Conservation (phyloP, 2,888 invertebrate species). For the Oscheius sp. region DNA sequence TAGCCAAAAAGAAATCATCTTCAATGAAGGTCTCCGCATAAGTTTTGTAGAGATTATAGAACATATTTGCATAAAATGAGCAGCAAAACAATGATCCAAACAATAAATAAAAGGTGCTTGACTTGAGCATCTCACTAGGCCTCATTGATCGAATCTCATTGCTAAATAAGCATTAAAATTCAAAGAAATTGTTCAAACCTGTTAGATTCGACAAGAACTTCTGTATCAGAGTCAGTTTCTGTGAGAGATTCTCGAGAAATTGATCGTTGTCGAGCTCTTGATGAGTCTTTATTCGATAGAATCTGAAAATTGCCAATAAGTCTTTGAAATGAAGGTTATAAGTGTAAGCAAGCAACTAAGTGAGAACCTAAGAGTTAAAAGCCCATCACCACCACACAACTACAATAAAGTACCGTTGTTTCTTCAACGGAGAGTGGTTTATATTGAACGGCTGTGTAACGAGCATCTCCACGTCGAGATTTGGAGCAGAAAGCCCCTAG, state of each 20-base stretch:
- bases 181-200: too few species aligned
- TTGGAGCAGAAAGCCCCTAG: neutral
- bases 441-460: slow-evolving; percentile 23
- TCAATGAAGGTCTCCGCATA: slow-evolving; percentile 70
- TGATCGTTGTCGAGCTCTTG: neutral
- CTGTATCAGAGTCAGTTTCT: neutral
- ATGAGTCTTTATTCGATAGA: too few species aligned
- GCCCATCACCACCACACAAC: slow-evolving; percentile 3
- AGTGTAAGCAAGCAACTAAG: neutral
- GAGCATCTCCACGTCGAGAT: slow-evolving; percentile 6
- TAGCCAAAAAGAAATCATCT: slow-evolving; percentile 73
- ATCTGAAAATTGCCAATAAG: neutral
- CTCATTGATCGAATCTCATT: slow-evolving; percentile 38
- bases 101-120: slow-evolving; percentile 64
- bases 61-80: slow-evolving; percentile 68
- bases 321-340: neutral
- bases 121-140: slow-evolving; percentile 60
- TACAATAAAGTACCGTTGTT: slow-evolving; percentile 11
- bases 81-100: slow-evolving; percentile 65
- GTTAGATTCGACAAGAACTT: neutral
- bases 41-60: slow-evolving; percentile 68
- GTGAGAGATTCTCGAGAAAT: neutral
- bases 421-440: slow-evolving; percentile 15
- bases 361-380: neutral
- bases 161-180: too few species aligned